A percentile compares a stretch with the other conserved stretches of the same genome.
These are phyloP conservation scores for Ammodytes dubius DNA, from an alignment of 2,113 vertebrate genomes.

Conservation along the genomic window DNA sequence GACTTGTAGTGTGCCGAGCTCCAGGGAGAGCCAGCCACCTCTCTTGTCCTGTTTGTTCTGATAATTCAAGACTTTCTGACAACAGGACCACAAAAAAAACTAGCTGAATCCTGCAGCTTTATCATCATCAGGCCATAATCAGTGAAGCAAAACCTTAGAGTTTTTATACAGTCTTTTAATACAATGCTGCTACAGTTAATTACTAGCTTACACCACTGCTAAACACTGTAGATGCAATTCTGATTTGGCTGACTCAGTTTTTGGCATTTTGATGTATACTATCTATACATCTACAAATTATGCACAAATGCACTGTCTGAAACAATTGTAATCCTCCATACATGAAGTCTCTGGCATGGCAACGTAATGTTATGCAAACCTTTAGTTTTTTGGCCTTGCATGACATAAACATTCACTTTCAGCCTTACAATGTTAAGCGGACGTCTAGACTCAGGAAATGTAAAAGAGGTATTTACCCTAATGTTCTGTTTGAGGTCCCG, in stretches of 20 bases:
- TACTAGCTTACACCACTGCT: neutral
- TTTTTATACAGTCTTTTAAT: neutral
- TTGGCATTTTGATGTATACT: neutral
- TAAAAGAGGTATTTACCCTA: neutral
- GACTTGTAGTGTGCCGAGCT: slow-evolving; percentile 74
- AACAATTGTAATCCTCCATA: too few species aligned
- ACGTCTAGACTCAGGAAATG: neutral
- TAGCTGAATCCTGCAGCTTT: slow-evolving; percentile 45
- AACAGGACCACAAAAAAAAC: slow-evolving; percentile 60
- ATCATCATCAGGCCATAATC: slow-evolving; percentile 42
- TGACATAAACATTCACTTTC: neutral
- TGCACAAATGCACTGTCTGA: neutral
- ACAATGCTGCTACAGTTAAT: neutral
- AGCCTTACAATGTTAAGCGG: neutral
- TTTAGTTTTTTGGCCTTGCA: neutral
- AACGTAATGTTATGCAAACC: neutral
- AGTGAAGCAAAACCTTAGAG: neutral
- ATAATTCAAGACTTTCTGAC: slow-evolving; percentile 81
- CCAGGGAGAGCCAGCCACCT: slow-evolving; percentile 73
- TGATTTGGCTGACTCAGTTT: neutral
- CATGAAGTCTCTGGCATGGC: neutral
- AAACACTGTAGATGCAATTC: neutral
- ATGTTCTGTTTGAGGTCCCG: neutral
- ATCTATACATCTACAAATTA: neutral
- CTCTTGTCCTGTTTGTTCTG: slow-evolving; percentile 79